A percentile compares a stretch with the other conserved stretches of the same genome.
Conservation (phyloP, 2,888 invertebrate genomes). For the Sphaerophoria taeniata region DNA sequence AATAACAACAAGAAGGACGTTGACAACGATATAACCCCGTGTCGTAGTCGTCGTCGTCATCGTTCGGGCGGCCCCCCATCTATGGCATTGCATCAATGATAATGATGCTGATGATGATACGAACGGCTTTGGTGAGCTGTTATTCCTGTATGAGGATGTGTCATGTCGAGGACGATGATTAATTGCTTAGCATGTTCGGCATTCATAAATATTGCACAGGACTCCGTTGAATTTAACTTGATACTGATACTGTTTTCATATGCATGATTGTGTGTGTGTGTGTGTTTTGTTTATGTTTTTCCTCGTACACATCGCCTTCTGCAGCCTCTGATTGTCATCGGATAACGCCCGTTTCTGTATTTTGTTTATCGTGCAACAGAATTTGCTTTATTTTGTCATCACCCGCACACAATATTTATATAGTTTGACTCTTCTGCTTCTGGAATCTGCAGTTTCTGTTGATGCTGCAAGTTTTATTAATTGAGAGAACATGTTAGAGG, state of each 20-base stretch:
- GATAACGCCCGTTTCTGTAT: constrained; percentile 27
- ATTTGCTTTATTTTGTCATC: constrained; percentile 50
- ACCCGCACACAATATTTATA: constrained; percentile 53
- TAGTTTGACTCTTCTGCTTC: constrained; percentile 40
- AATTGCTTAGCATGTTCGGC: constrained; percentile 73
- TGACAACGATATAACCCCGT: not conserved
- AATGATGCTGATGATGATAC: constrained; percentile 50
- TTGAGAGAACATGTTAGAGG: constrained; percentile 63
- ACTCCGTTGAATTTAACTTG: constrained; percentile 71
- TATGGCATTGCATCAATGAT: constrained; percentile 16
- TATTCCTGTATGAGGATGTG: constrained; percentile 54
- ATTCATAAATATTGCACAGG: constrained; percentile 73
- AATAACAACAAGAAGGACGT: constrained; percentile 1
- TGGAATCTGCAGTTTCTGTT: constrained; percentile 48
- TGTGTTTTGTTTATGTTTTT: not conserved
- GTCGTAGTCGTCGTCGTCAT: not conserved
- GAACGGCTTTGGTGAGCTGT: constrained; percentile 35
- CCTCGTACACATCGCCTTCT: not conserved
- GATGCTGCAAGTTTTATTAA: constrained; percentile 52
- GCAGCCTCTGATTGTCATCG: not conserved
- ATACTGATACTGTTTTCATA: constrained; percentile 66
- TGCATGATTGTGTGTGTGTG: constrained; percentile 46
- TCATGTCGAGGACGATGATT: constrained; percentile 67
- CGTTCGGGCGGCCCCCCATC: not conserved
- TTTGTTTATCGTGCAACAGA: constrained; percentile 30